phyloP scores from a whole-genome alignment of 2,888 invertebrate genomes.

The Actias luna region DNA sequence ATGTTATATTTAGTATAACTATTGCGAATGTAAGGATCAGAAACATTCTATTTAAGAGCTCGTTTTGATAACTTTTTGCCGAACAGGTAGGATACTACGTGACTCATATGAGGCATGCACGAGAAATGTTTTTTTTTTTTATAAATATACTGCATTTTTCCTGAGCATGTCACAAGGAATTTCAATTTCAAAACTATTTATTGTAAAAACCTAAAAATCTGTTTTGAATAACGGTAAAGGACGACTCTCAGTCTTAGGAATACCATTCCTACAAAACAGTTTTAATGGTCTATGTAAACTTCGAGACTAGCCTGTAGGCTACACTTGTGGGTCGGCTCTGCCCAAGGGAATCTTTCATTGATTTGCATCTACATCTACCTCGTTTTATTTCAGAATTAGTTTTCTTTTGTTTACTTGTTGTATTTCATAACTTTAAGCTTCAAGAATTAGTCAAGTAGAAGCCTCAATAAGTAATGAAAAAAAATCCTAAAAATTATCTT shows the following conservation, averaged over 20 bases:
- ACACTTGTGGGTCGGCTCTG: slow-evolving; percentile 30
- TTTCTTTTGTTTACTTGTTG: slow-evolving; percentile 31
- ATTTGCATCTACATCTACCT: slow-evolving; percentile 31
- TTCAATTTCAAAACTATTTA: not conserved
- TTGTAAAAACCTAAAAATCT: not conserved
- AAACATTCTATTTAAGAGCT: no score
- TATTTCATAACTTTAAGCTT: not conserved
- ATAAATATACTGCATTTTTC: no score
- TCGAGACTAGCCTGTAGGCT: slow-evolving; percentile 25
- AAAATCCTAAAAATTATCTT: no score
- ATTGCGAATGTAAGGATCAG: no score
- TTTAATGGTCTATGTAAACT: slow-evolving; percentile 33
- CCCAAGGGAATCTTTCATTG: slow-evolving; percentile 43
- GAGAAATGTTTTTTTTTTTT: no score
- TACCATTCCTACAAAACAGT: slow-evolving; percentile 29
- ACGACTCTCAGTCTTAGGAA: slow-evolving; percentile 25
- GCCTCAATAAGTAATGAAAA: no score
- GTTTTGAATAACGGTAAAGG: slow-evolving; percentile 3
- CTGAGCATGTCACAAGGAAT: no score
- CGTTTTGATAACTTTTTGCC: no score
- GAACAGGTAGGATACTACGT: no score
- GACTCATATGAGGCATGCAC: no score
- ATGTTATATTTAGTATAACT: no score
- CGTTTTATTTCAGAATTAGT: slow-evolving; percentile 36
- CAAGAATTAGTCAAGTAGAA: no score